phyloP scores from a whole-genome alignment of 37 sponge, comb jelly and placozoan genomes.

The Chondrosia reniformis region DNA sequence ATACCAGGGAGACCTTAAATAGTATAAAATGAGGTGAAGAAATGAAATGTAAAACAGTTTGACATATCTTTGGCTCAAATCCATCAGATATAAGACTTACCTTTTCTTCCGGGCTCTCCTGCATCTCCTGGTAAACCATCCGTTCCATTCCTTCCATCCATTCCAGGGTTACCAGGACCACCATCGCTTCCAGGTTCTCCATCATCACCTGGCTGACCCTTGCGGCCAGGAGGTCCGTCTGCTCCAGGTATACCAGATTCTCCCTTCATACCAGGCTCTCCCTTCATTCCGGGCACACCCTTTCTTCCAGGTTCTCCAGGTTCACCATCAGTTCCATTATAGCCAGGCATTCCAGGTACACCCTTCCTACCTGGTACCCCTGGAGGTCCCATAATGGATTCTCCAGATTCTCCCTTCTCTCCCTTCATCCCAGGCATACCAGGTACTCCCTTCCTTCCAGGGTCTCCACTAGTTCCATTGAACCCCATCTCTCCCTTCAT shows the following conservation, averaged over 20 bases:
- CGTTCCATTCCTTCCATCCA: background rate
- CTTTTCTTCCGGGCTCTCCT: slow-evolving; percentile 3
- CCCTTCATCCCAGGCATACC: slow-evolving; percentile 1
- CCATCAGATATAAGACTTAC: too few relatives aligned
- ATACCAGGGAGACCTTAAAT: slow-evolving; percentile 5
- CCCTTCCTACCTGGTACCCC: slow-evolving; percentile 1
- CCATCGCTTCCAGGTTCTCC: slow-evolving; percentile 23
- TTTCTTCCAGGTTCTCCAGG: slow-evolving; percentile 27
- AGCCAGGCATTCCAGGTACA: background rate
- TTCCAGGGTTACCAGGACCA: slow-evolving; percentile 27
- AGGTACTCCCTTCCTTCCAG: background rate
- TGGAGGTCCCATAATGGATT: background rate
- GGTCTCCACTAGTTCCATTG: slow-evolving; percentile 12
- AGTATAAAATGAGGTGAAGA: too few relatives aligned
- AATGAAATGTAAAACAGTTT: too few relatives aligned
- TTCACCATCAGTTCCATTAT: slow-evolving; percentile 36
- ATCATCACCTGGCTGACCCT: slow-evolving; percentile 35
- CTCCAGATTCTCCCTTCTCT: slow-evolving; percentile 1
- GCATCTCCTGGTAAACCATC: background rate
- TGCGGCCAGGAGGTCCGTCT: slow-evolving; percentile 36
- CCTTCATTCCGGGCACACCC: slow-evolving; percentile 22
- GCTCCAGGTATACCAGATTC: slow-evolving; percentile 17
- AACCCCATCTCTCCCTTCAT: slow-evolving; percentile 20
- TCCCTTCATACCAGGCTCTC: slow-evolving; percentile 6
- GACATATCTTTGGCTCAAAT: too few relatives aligned